phyloP scores from a whole-genome alignment of 1,140 invertebrate genomes.

The Elysia chlorotica region DNA sequence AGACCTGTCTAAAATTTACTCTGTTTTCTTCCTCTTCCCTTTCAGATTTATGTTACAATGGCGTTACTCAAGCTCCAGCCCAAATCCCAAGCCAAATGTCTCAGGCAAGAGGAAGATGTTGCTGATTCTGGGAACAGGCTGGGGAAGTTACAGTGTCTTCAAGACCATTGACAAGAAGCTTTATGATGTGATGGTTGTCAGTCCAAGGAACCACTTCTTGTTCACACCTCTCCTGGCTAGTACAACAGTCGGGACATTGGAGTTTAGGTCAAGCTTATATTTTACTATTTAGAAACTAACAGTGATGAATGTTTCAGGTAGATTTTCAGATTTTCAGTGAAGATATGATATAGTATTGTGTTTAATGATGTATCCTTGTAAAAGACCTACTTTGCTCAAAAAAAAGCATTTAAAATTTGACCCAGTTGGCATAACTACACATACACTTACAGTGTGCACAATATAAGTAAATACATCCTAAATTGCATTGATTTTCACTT shows the following conservation, averaged over 20 bases:
- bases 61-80: neutral
- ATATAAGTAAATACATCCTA: no score
- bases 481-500: no score
- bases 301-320: neutral
- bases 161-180: constrained; percentile 53
- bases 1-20: neutral
- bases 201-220: constrained; percentile 60
- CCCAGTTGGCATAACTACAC: neutral
- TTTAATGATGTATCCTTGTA: no score
- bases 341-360: no score
- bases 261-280: constrained; percentile 58
- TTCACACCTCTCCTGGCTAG: constrained; percentile 58
- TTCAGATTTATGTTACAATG: no score
- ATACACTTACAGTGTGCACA: no score
- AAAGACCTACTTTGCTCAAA: neutral
- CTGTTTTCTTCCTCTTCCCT: neutral
- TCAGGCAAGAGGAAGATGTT: constrained; percentile 30
- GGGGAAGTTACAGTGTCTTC: constrained; percentile 61
- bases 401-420: neutral
- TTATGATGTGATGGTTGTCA: constrained; percentile 59
- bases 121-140: constrained; percentile 57
- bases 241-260: constrained; percentile 60
- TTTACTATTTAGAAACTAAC: no score
- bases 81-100: neutral
- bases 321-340: neutral